phyloP scores from a whole-genome alignment of 2,888 invertebrate genomes.

The Eupithecia insigniata region DNA sequence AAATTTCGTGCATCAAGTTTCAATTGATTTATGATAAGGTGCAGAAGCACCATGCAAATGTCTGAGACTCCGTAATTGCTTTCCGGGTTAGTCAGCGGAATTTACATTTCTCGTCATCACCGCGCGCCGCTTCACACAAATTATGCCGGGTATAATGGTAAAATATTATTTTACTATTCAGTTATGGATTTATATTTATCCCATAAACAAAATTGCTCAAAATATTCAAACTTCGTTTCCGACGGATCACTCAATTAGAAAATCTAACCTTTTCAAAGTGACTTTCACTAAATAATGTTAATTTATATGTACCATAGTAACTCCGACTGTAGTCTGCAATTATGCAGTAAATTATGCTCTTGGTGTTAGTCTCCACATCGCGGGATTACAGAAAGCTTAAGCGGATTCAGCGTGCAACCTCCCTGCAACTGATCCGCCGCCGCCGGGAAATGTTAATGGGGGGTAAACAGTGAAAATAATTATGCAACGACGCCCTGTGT shows the following conservation, averaged over 20 bases:
- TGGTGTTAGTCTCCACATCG: constrained; percentile 41
- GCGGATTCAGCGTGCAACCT: constrained; percentile 48
- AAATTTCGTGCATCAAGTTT: constrained; percentile 2
- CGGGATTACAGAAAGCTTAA: constrained; percentile 49
- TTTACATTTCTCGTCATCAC: constrained; percentile 55
- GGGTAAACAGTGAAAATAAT: constrained; percentile 63
- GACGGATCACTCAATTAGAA: constrained; percentile 18
- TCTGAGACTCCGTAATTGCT: constrained; percentile 62
- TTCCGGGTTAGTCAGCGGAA: constrained; percentile 64
- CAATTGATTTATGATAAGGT: constrained; percentile 58
- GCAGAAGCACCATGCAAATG: constrained; percentile 52
- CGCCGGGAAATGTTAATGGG: constrained; percentile 61
- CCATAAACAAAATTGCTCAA: constrained; percentile 22
- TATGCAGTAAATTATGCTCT: constrained; percentile 51
- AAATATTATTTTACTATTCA: constrained; percentile 35
- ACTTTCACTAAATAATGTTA: constrained; percentile 15
- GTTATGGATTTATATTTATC: constrained; percentile 28
- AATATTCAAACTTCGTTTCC: constrained; percentile 13
- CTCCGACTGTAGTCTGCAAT: constrained; percentile 36
- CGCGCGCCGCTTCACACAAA: constrained; percentile 38
- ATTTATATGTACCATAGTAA: constrained; percentile 27
- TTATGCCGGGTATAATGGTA: constrained; percentile 33
- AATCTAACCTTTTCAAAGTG: constrained; percentile 22
- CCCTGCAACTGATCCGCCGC: constrained; percentile 48
- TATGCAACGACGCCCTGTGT: constrained; percentile 53